Evolutionary conservation across 2,797 vertebrate species (phyloP).

Genomic region (Erpetoichthys calabaricus): DNA sequence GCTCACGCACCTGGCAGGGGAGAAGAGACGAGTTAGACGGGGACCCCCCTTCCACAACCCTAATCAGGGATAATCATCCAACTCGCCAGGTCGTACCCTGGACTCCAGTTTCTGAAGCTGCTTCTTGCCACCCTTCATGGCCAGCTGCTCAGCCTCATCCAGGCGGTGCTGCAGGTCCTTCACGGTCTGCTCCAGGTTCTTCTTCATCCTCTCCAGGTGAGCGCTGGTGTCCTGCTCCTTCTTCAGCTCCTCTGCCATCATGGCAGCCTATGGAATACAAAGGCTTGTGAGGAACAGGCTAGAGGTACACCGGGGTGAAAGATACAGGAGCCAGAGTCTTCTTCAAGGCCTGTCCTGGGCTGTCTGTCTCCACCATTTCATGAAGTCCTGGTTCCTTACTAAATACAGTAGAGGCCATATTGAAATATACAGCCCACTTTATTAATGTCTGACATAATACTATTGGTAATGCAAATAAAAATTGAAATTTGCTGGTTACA

Average conservation of each 20-base stretch:
- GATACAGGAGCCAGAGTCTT: no score
- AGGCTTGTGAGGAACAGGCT: neutral
- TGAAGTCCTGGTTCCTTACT: no score
- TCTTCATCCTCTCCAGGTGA: slow-evolving; percentile 75
- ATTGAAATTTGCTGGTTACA: no score
- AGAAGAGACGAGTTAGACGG: neutral
- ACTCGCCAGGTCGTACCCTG: slow-evolving; percentile 31
- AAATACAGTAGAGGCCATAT: no score
- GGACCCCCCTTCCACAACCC: no score
- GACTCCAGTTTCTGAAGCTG: slow-evolving; percentile 65
- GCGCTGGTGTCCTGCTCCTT: slow-evolving; percentile 72
- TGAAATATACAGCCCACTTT: no score
- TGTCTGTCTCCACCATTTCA: no score
- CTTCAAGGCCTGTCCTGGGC: no score
- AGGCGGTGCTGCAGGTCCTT: slow-evolving; percentile 58
- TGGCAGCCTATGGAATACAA: slow-evolving; percentile 34
- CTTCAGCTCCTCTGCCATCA: slow-evolving; percentile 72
- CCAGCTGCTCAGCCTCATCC: slow-evolving; percentile 59
- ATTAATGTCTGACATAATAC: no score
- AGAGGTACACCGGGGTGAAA: no score
- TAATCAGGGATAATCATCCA: neutral
- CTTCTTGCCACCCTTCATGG: slow-evolving; percentile 66
- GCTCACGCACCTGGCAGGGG: slow-evolving; percentile 48
- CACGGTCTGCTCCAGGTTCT: slow-evolving; percentile 58
- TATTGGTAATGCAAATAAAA: no score